Evolutionary conservation across 2,113 vertebrate species (phyloP).

Genomic region (Hemibates koningsi): DNA sequence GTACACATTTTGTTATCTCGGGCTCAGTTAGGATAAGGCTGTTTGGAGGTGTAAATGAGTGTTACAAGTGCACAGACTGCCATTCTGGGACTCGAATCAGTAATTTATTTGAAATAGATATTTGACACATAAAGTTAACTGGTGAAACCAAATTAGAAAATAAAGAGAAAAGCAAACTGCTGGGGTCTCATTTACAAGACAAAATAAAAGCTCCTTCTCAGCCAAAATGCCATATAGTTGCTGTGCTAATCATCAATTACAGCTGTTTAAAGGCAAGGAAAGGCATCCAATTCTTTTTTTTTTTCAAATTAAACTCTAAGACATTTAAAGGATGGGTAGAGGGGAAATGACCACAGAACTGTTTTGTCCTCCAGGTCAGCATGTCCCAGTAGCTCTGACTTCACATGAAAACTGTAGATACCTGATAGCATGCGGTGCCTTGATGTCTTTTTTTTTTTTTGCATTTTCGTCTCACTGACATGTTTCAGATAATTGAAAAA

Average conservation of each 20-base stretch:
- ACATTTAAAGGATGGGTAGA: neutral
- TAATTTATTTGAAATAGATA: neutral
- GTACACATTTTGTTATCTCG: neutral
- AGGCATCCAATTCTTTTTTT: neutral
- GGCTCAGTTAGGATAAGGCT: neutral
- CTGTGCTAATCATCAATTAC: neutral
- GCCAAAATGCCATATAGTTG: neutral
- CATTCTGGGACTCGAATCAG: neutral
- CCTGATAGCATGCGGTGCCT: neutral
- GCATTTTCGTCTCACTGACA: neutral
- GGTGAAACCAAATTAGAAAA: neutral
- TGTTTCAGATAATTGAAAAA: neutral
- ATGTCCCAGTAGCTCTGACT: neutral
- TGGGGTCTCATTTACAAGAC: neutral
- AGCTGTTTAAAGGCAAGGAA: neutral
- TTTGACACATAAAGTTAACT: neutral
- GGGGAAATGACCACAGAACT: neutral
- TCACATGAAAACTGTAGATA: neutral
- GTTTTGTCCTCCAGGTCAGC: neutral
- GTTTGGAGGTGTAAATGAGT: neutral
- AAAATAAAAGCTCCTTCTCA: neutral
- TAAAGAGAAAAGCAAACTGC: neutral
- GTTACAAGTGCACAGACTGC: neutral
- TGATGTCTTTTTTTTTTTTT: neutral
- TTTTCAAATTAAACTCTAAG: neutral